Evolutionary conservation across 2,113 vertebrate genomes (phyloP), one percentile per base, ranked within the genome.

Genomic region (Lagenorhynchus albirostris): DNA sequence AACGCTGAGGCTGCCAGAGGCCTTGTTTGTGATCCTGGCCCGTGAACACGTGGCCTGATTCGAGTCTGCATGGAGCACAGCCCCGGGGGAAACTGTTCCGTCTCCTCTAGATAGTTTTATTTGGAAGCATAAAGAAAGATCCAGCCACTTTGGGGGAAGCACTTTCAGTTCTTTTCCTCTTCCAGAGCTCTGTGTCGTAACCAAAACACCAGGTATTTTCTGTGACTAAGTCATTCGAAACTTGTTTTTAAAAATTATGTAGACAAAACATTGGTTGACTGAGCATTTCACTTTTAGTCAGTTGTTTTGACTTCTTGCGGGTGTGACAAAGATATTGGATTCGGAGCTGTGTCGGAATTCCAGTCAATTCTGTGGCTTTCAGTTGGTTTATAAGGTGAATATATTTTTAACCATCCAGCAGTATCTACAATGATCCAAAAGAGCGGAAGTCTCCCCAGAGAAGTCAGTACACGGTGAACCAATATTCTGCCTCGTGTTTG

Each of bases 21-120:
- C 8, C 0, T 9, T 2, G 5, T 33, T 58, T 1, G 3, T 1
- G 1, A 11, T 4, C 50, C 41, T 20, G 3, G 10, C 41, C 65
- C 15, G 0, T 1, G 31, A 10, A 5, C 18, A 1, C 1, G 1
- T 3, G 13, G 1, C 63, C 73, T 7, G 20, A 10, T 23, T 4
- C 1, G 26, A 0, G 5, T 38, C n/a, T 17, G 17, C 38, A 1
- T 41, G 23, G 38, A 38, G 31, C 62, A 38, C 25, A 26, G 12
- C 58, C 5, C 2, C 21, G 0, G n/a, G 21, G 44, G 2, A 1
- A 55, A 18, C 2, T 11, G 62, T 6, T 33, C 74, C 38, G 23
- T 38, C 21, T 10, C 9, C 21, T 2, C 65, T 38, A 29, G 18
- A 20, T 7, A 2, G 5, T 33, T n/a, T 38, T 21, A 18, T 68